phyloP scores from a whole-genome alignment of 2,113 vertebrate species.

The Panurus biarmicus region DNA sequence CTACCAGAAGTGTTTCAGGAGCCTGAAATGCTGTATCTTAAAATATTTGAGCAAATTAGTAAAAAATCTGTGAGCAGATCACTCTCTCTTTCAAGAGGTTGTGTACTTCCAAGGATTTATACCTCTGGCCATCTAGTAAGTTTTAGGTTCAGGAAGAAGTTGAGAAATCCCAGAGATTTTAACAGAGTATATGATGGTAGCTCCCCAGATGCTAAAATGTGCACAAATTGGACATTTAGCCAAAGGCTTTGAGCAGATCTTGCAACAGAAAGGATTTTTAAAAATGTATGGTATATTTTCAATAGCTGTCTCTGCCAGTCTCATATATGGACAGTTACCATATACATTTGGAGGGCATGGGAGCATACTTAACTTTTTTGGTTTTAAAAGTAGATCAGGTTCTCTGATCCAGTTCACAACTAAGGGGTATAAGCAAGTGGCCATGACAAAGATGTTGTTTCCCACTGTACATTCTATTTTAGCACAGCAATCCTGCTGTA shows the following conservation, averaged over 20 bases:
- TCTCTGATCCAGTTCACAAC: neutral
- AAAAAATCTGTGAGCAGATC: neutral
- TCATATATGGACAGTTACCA: neutral
- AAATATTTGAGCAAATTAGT: neutral
- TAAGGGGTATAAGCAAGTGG: neutral
- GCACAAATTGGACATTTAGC: neutral
- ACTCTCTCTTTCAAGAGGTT: neutral
- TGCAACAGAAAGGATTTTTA: neutral
- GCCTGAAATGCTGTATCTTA: neutral
- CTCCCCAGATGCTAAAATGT: neutral
- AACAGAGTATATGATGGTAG: neutral
- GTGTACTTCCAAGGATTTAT: neutral
- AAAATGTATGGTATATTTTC: neutral
- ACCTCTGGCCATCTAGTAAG: neutral
- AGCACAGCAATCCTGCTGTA: neutral
- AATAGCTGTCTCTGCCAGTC: neutral
- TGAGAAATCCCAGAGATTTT: neutral
- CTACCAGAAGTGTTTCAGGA: neutral
- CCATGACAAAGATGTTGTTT: neutral
- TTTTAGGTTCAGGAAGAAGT: neutral
- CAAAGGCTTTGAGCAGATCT: neutral
- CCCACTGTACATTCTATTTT: neutral
- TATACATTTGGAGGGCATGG: neutral
- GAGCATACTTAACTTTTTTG: neutral
- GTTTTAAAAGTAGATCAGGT: neutral